Evolutionary conservation across 2,797 vertebrate species (phyloP), one percentile per base, ranked within the genome.

Genomic region (Dendrocincla fuliginosa): DNA sequence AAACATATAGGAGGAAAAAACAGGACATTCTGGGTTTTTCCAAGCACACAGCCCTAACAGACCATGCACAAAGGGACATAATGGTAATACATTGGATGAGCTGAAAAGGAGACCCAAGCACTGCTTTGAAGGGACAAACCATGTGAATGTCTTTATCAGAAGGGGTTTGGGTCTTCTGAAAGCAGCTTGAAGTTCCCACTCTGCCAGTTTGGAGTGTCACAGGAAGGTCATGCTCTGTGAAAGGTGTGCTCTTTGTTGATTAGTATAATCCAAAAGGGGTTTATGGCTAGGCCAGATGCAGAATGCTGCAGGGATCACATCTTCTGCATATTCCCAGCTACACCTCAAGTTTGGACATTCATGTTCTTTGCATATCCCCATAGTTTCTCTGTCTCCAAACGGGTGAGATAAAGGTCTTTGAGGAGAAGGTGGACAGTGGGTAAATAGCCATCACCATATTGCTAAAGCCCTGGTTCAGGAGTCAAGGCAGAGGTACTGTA

Each of bases 291-390:
- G 35, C 23, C 16, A 27, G 18, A 24, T 47, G 50, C 23, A 49
- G 56, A 14, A 22, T 56, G 55, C 64, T 82, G 33, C 65, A 67
- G 49, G 7, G 27, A 50, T 76, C 41, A 27, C 44, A 56, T 25
- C 24, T 56, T 49, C 77, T 84, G 41, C 9, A 4, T 52, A 2
- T 73, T 73, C 30, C 13, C 55, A 49, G 17, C 23, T 42, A 41
- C 15, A 32, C 20, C 25, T 77, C 25, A 74, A 70, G 77, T 53
- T 3, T 10, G 33, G n/a, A 33, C 13, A 19, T 53, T 35, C 2
- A 1, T 2, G 2, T 76, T 93, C 33, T 85, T 71, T 49, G 15
- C 1, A 2, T 11, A 5, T 60, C 18, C 19, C 32, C 3, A 1
- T 67, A 11, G 61, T 49, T 57, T n/a, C 24, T 35, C 16, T 6